Percentiles rank a stretch among this genome's conserved stretches.
Conservation (phyloP, 2,888 invertebrate species). For the Pterostichus madidus region DNA sequence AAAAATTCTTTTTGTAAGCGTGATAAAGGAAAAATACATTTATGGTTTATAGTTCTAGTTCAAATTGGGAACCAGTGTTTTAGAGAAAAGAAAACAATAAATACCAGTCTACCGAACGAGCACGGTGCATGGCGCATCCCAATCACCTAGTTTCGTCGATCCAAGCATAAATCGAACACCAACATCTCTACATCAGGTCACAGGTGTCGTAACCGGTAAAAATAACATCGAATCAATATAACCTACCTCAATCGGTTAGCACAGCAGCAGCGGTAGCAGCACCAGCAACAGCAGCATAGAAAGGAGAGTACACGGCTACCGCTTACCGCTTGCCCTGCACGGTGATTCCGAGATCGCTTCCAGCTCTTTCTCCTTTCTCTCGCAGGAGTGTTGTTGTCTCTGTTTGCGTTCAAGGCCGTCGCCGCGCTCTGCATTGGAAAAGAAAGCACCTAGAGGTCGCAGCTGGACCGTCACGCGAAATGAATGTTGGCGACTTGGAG, state of each 20-base stretch:
- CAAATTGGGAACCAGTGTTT: no score
- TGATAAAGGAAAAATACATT: no score
- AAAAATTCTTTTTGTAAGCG: no score
- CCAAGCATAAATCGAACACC: neutral
- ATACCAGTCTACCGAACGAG: no score
- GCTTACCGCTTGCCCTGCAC: no score
- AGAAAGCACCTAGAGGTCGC: slow-evolving; percentile 54
- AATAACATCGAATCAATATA: slow-evolving; percentile 30
- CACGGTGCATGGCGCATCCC: neutral
- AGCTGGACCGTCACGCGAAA: slow-evolving; percentile 6
- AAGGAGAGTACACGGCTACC: no score
- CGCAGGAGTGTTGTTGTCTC: neutral
- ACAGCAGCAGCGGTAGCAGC: no score
- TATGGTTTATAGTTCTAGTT: no score
- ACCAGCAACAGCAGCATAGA: no score
- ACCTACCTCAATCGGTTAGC: slow-evolving; percentile 28
- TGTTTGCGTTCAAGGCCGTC: slow-evolving; percentile 34
- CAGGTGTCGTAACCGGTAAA: slow-evolving; percentile 11
- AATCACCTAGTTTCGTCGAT: neutral
- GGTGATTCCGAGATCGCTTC: no score
- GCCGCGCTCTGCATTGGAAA: slow-evolving; percentile 28
- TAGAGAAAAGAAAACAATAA: no score
- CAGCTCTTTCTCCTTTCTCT: slow-evolving; percentile 11
- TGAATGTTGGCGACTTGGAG: no score
- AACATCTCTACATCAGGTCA: neutral